These are phyloP conservation scores for Xenopus petersii DNA, from an alignment of 2,797 vertebrate genomes.

Conservation along the genomic window DNA sequence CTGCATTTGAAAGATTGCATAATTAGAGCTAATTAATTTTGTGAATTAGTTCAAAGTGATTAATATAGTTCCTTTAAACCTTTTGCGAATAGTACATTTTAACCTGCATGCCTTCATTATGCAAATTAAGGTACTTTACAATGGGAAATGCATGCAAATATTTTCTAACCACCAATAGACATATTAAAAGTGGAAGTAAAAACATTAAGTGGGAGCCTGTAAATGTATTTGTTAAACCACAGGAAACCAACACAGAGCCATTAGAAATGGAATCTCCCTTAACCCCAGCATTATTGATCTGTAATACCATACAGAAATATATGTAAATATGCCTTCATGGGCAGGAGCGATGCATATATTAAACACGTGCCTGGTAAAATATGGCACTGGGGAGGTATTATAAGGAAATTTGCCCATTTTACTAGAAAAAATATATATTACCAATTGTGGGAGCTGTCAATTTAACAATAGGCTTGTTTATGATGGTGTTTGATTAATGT, in stretches of 20 bases:
- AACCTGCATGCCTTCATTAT: too few species aligned
- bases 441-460: conserved; percentile 74
- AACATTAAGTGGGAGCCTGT: neutral
- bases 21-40: too few species aligned
- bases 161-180: neutral
- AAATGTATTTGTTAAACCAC: neutral
- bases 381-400: conserved; percentile 53
- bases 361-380: conserved; percentile 55
- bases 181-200: neutral
- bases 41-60: too few species aligned
- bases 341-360: conserved; percentile 46
- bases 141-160: conserved; percentile 1
- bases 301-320: conserved; percentile 1
- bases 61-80: too few species aligned
- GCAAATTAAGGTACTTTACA: neutral
- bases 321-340: conserved; percentile 19
- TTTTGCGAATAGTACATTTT: too few species aligned
- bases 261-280: neutral
- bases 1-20: too few species aligned
- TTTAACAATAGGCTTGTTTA: conserved; percentile 77
- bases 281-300: neutral
- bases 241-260: neutral
- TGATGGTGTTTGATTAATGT: conserved; percentile 80
- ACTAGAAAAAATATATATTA: conserved; percentile 60
- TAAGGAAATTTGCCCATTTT: conserved; percentile 65